Base-by-base conservation (phyloP, 2,797 vertebrate genomes). In the Mastacembelus armatus region DNA sequence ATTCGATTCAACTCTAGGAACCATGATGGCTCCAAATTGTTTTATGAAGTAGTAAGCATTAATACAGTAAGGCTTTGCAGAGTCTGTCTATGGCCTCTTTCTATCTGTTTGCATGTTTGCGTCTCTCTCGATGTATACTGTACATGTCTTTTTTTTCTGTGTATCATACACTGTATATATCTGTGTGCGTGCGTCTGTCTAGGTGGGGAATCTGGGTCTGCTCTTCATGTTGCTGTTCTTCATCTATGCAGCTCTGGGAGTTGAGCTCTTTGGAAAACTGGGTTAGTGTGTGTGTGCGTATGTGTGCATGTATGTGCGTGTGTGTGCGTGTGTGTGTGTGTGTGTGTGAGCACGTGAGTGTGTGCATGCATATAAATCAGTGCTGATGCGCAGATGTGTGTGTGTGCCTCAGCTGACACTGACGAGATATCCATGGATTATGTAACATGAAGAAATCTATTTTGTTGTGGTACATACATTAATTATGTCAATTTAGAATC, bases 221-320 rank as follows among this genome's bases (percentile, higher is more conserved):
- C 96, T 99, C 93, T 99, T 99, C 85, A 98, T 98, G 96, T 96
- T 99, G 93, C 96, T 99, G 93, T 99, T 99, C 95, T 99, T 98
- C 95, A 99, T 98, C 95, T 99, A 98, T 91, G 97, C 97, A 83
- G 97, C 97, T 89, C 95, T 99, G 91, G 97, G 97, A 94, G 97
- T 99, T 91, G 97, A 98, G 93, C 87, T 99, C 88, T 99, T 98
- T 72, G 97, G 97, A 90, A 97, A 96, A 91, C 93, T 98, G 19
- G 96, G 96, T 98, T 92, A 97, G 90, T 91, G 85, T 88, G 86
- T 87, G 78, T 69, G 76, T 72, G 74, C 35, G 44, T 64, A 61
- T 44, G 33, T 27, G 38, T 69, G 81, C 45, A 43, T 61, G 66
- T 45, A 43, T 54, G 50, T 55, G 71, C 5, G 49, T 58, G 72